phyloP scores from a whole-genome alignment of 1,140 invertebrate species.

The Plodia interpunctella region DNA sequence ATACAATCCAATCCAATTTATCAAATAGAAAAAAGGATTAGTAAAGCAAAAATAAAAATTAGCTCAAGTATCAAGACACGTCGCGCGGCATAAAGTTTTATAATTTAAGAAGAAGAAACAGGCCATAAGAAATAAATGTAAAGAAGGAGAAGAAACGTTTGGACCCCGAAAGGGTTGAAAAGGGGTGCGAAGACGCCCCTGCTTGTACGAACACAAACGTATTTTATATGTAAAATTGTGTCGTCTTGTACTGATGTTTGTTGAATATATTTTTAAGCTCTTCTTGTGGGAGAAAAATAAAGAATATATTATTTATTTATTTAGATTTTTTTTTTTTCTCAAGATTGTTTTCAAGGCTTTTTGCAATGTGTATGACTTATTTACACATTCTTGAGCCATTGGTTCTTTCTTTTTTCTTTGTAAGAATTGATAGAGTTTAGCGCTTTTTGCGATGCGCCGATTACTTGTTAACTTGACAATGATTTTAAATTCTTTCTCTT shows the following conservation, averaged over 20 bases:
- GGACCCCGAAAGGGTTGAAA: conserved; percentile 66
- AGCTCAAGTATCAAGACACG: conserved; percentile 54
- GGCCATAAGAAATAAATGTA: conserved; percentile 77
- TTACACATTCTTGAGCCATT: too few relatives aligned
- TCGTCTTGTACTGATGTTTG: conserved; percentile 14
- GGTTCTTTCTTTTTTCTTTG: too few relatives aligned
- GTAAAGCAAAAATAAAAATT: conserved; percentile 14
- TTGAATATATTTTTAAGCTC: conserved; percentile 13
- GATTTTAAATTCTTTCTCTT: too few relatives aligned
- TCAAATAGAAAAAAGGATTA: background rate
- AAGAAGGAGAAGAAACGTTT: conserved; percentile 73
- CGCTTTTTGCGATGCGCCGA: too few relatives aligned
- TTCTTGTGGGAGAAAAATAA: too few relatives aligned
- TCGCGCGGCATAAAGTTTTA: conserved; percentile 52
- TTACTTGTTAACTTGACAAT: too few relatives aligned
- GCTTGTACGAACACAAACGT: conserved; percentile 41
- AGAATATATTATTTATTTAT: too few relatives aligned
- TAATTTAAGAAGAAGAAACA: conserved; percentile 78
- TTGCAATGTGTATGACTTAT: too few relatives aligned
- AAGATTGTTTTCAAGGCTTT: too few relatives aligned
- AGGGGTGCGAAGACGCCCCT: conserved; percentile 54
- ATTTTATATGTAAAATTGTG: conserved; percentile 12
- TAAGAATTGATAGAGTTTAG: too few relatives aligned
- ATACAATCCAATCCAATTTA: background rate
- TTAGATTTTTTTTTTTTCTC: background rate